These are phyloP conservation scores for Biston betularia DNA, from an alignment of 2,888 invertebrate genomes.

Conservation along the genomic window DNA sequence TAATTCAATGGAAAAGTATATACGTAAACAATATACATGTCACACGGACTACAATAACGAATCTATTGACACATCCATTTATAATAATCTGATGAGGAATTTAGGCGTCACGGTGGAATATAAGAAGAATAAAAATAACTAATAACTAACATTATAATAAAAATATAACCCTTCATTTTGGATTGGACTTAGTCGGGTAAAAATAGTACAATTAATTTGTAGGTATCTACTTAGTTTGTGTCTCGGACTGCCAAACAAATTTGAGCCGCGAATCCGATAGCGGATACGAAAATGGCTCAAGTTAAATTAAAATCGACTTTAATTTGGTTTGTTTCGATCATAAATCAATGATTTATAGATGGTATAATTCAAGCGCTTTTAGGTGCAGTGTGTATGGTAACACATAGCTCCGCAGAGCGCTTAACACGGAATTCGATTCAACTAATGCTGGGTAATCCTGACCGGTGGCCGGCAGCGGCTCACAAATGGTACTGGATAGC, in stretches of 20 bases:
- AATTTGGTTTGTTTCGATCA: constrained; percentile 51
- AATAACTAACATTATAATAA: too few species aligned
- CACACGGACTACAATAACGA: too few species aligned
- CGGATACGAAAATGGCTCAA: constrained; percentile 69
- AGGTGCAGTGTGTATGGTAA: constrained; percentile 57
- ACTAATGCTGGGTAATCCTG: constrained; percentile 83
- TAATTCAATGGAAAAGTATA: too few species aligned
- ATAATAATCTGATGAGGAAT: too few species aligned
- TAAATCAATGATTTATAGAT: constrained; percentile 59
- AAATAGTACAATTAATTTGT: too few species aligned
- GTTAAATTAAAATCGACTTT: constrained; percentile 69
- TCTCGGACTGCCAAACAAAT: constrained; percentile 31
- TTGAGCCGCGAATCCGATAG: constrained; percentile 47
- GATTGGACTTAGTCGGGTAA: too few species aligned
- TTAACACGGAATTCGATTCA: constrained; percentile 83
- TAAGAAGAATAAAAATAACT: too few species aligned
- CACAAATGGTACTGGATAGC: constrained; percentile 65
- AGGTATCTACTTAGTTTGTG: not conserved
- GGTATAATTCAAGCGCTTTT: constrained; percentile 56
- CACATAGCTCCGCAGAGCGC: constrained; percentile 78
- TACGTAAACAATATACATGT: too few species aligned
- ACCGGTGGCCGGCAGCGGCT: constrained; percentile 57
- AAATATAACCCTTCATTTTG: too few species aligned
- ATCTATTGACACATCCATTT: too few species aligned
- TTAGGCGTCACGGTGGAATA: too few species aligned